phyloP scores from a whole-genome alignment of 2,113 vertebrate genomes.

The Ia io region DNA sequence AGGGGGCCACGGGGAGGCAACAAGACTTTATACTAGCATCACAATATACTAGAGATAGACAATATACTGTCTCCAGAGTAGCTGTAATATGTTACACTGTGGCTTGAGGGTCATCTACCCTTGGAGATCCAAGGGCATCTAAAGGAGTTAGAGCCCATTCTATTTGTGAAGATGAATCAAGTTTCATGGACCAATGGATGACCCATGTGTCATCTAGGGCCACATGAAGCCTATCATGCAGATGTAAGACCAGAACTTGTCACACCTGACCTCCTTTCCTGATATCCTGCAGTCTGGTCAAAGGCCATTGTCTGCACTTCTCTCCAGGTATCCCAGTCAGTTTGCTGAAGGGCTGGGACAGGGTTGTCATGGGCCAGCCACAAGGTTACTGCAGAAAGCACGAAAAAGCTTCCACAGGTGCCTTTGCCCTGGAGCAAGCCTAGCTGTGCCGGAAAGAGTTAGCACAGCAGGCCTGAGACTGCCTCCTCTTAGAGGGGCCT shows the following conservation, averaged over 20 bases:
- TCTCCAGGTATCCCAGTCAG: neutral
- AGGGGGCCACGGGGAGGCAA: neutral
- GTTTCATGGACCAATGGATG: neutral
- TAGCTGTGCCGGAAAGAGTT: too few relatives aligned
- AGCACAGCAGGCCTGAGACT: neutral
- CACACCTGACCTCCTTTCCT: neutral
- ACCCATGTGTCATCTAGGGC: neutral
- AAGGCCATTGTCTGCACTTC: neutral
- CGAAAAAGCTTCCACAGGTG: neutral
- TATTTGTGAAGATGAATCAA: neutral
- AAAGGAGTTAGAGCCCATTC: neutral
- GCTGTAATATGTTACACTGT: neutral
- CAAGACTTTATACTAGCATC: neutral
- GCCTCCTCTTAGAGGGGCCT: neutral
- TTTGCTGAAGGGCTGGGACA: neutral
- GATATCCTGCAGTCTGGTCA: neutral
- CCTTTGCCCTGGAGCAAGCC: neutral
- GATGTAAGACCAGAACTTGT: neutral
- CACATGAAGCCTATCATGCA: too few relatives aligned
- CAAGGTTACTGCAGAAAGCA: neutral
- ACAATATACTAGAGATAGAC: neutral
- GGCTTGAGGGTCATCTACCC: neutral
- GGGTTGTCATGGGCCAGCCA: neutral
- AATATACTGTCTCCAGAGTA: neutral
- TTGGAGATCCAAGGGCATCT: neutral